phyloP scores from a whole-genome alignment of 2,888 invertebrate genomes.

The Mactromeris polynyma region DNA sequence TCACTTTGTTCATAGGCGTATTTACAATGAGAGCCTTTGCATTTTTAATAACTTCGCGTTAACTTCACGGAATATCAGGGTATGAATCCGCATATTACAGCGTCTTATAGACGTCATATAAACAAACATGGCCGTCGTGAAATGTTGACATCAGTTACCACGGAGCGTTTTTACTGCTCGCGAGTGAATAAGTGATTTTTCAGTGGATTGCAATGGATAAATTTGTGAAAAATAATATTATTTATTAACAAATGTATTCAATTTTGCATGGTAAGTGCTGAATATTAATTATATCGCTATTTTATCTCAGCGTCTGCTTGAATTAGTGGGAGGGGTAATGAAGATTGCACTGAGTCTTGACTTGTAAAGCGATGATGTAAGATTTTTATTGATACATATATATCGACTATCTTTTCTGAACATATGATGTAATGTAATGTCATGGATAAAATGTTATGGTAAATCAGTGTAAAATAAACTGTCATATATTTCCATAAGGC shows the following conservation, averaged over 20 bases:
- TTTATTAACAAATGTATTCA: neutral
- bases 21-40: too few relatives aligned
- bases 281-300: neutral
- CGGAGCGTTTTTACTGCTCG: neutral
- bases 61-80: too few relatives aligned
- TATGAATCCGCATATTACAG: neutral
- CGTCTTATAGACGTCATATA: neutral
- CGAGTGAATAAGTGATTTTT: neutral
- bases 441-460: too few relatives aligned
- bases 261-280: neutral
- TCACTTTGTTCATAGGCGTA: too few relatives aligned
- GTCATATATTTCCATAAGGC: neutral
- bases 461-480: neutral
- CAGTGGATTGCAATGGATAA: neutral
- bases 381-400: neutral
- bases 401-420: neutral
- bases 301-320: neutral
- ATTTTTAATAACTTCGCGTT: too few relatives aligned
- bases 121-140: conserved; percentile 30
- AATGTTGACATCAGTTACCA: conserved; percentile 42
- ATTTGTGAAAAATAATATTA: neutral
- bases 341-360: too few relatives aligned
- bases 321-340: conserved; percentile 9
- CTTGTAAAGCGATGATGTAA: neutral
- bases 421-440: too few relatives aligned